Evolutionary conservation across 1,140 invertebrate genomes (phyloP), one percentile per base, ranked within the genome.

Genomic region (Papilio polyxenes): DNA sequence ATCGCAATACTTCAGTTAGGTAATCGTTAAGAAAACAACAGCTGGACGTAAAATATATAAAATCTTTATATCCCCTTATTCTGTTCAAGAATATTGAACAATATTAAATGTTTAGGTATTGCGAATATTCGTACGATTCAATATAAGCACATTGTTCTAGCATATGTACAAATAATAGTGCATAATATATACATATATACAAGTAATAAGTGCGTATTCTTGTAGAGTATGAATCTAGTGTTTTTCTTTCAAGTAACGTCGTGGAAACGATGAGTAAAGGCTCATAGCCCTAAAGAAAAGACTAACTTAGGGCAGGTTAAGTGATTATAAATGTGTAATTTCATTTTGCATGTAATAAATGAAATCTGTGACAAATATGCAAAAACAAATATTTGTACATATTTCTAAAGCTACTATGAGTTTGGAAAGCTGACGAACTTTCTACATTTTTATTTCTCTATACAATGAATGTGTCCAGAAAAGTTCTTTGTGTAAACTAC

Each of bases 391-490:
- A 31, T 13, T 31, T 23, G n/a, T 7, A 31, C 20, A 65, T 13
- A 65, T 31, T 65, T 65, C 23, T 13, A 31, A 31, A 62, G 77
- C 37, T 65, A 31, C 77, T 44, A 20, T 79, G 37, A 56, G 40
- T 80, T 80, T 59, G 51, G 40, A 20, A 65, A 62, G 31, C 59
- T 48, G 23, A 40, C n/a, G 56, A 17, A 56, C 56, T 48, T 79
- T 78, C 15, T 40, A 4, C n/a, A 31, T 31, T 78, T 78, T 78
- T 65, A 44, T 56, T 62, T 17, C 20, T 65, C 53, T 62, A 79
- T 48, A 65, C 37, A 79, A 79, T 48, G 77, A 65, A 79, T 65
- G 77, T 79, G 77, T 79, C 77, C 65, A 79, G 77, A 56, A 79
- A 79, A 79, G 37, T 62, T 62, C 77, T 79, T 79, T 79, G 77